Conservation (phyloP, 2,888 invertebrate genomes). For the Yponomeuta sedellus region DNA sequence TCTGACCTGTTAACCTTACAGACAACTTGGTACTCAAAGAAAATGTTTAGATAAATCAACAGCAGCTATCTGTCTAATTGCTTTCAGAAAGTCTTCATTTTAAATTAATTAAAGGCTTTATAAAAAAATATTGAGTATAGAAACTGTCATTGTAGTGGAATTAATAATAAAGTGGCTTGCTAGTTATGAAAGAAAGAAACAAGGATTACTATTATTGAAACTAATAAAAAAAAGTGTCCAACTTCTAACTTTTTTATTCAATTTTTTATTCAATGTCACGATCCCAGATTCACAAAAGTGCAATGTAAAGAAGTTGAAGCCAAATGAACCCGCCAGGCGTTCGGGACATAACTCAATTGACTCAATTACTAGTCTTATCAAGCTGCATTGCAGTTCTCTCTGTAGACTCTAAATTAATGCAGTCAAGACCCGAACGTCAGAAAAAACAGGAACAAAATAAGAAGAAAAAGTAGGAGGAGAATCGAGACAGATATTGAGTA, state of each 20-base stretch:
- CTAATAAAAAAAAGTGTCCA: not conserved
- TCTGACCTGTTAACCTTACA: too few relatives aligned
- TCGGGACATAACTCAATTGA: not conserved
- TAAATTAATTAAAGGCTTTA: too few relatives aligned
- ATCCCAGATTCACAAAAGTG: not conserved
- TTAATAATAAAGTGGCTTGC: too few relatives aligned
- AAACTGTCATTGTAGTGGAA: too few relatives aligned
- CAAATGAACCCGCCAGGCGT: not conserved
- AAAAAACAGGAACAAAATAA: constrained; percentile 70
- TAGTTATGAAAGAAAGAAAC: too few relatives aligned
- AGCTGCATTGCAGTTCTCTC: constrained; percentile 68
- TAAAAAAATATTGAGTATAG: too few relatives aligned
- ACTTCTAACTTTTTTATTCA: not conserved
- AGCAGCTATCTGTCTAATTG: too few relatives aligned
- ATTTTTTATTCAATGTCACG: not conserved
- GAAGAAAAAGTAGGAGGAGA: constrained; percentile 72
- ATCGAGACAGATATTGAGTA: constrained; percentile 75
- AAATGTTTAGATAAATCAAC: too few relatives aligned
- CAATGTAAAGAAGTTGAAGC: not conserved
- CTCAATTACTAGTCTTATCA: constrained; percentile 61
- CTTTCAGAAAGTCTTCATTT: too few relatives aligned
- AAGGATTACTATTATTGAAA: not conserved
- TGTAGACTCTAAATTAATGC: constrained; percentile 54
- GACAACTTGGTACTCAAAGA: too few relatives aligned
- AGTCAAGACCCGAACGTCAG: constrained; percentile 54